Evolutionary conservation across 1,140 invertebrate species (phyloP), one percentile per base, ranked within the genome.

Genomic region (Drosophila guanche): DNA sequence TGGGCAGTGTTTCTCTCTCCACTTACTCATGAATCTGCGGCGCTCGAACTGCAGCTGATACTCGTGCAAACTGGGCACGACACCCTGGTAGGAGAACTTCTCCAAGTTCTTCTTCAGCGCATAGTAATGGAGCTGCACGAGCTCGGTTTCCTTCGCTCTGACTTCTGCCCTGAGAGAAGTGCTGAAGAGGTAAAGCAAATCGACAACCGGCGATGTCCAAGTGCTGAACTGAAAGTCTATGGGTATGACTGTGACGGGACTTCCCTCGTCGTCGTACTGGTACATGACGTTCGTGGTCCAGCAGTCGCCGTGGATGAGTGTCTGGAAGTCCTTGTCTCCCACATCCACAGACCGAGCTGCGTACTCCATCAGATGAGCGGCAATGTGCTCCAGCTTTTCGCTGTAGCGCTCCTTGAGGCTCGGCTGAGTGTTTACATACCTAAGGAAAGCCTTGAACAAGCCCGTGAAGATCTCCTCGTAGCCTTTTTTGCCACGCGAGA

Each of bases 231-330:
- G 91, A 48, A 81, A 91, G 33, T 91, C 91, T 6, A 90, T 80
- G 2, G 83, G 67, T 4, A 89, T 92, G 3, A 93, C 92, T 20
- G 92, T 88, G 1, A 4, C 37, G 3, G 81, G 70, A 3, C 93
- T 89, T 0, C 86, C 90, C n/a, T 92, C 76, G 0, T 92, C 85
- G 4, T 92, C 60, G 4, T 92, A 73, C 45, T 93, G 85, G 61
- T 94, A 94, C 69, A 95, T 79, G 77, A 95, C 93, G 67, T 95
- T 95, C 59, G 94, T 94, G 0, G 93, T 90, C 94, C 94, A 95
- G 7, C 92, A 92, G 73, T 95, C 94, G n/a, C 94, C 94, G 47
- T 95, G 94, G 66, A 92, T 92, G 7, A 95, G 79, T 0, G 94
- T 93, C 56, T 92, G 92, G 54, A 94, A 93, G 27, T 93, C 92